Conservation (phyloP, 2,113 vertebrate species). For the Podiceps cristatus region DNA sequence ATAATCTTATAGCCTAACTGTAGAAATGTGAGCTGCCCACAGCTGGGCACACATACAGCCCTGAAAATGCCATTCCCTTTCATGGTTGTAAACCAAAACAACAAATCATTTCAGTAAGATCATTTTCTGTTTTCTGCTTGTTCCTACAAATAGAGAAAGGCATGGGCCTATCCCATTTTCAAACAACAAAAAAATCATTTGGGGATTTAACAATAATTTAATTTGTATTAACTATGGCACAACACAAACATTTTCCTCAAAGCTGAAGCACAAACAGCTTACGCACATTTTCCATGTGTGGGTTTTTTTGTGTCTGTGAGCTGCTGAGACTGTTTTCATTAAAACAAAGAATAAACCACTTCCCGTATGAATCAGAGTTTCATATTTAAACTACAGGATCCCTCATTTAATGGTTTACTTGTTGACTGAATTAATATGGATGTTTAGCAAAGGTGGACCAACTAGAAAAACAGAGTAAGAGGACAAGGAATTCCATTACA, state of each 20-base stretch:
- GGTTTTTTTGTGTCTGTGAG: neutral
- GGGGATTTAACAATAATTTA: slow-evolving; percentile 29
- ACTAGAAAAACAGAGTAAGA: neutral
- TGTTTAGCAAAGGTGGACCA: neutral
- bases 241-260: slow-evolving; percentile 62
- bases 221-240: slow-evolving; percentile 44
- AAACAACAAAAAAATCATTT: slow-evolving; percentile 48
- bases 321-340: slow-evolving; percentile 62
- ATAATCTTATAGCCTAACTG: slow-evolving; percentile 7
- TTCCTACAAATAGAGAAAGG: slow-evolving; percentile 9
- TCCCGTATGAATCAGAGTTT: slow-evolving; percentile 62
- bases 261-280: slow-evolving; percentile 61
- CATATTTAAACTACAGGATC: slow-evolving; percentile 28
- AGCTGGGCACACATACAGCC: neutral
- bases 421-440: slow-evolving; percentile 11
- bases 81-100: slow-evolving; percentile 44
- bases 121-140: neutral
- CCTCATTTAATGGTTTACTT: slow-evolving; percentile 17
- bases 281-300: slow-evolving; percentile 64
- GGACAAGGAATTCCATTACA: neutral
- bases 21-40: neutral
- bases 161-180: neutral
- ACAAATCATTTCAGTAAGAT: slow-evolving; percentile 47
- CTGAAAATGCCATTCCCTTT: slow-evolving; percentile 1
- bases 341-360: slow-evolving; percentile 60